These are phyloP conservation scores for Drosophila murphyi DNA, from an alignment of 1,140 invertebrate genomes.

Conservation along the genomic window DNA sequence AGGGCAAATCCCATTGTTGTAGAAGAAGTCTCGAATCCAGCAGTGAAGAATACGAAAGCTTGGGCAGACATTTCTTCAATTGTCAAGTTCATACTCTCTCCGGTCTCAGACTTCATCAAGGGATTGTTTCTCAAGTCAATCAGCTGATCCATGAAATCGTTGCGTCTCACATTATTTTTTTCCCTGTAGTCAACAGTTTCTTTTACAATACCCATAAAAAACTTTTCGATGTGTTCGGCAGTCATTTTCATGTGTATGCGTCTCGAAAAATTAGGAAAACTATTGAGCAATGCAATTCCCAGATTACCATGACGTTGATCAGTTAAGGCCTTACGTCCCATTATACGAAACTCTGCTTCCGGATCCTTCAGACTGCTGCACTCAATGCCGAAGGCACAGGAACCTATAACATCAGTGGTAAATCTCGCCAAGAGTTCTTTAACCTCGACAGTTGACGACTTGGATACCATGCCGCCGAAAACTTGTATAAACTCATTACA, in stretches of 20 bases:
- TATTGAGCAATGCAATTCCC: constrained; percentile 38
- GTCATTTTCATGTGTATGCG: constrained; percentile 75
- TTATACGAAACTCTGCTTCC: constrained; percentile 85
- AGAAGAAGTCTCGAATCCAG: constrained; percentile 88
- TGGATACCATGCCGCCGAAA: constrained; percentile 2
- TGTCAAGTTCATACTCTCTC: constrained; percentile 55
- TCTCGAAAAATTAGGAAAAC: constrained; percentile 62
- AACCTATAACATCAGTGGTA: constrained; percentile 85
- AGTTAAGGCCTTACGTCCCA: constrained; percentile 66
- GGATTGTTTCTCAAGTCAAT: constrained; percentile 85
- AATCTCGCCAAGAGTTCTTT: constrained; percentile 65
- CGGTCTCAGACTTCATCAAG: constrained; percentile 61
- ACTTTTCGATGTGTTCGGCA: constrained; percentile 84
- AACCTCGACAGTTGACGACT: constrained; percentile 46
- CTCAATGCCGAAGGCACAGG: constrained; percentile 87
- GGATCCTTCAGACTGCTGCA: constrained; percentile 85
- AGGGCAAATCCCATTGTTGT: constrained; percentile 85
- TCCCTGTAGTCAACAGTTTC: constrained; percentile 85
- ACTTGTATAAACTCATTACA: constrained; percentile 45
- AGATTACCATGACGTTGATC: constrained; percentile 37
- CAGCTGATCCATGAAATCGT: constrained; percentile 86
- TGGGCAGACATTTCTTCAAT: constrained; percentile 85
- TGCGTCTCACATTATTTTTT: constrained; percentile 84
- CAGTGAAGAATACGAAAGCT: constrained; percentile 86
- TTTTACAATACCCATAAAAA: constrained; percentile 85